Evolutionary conservation across 2,888 invertebrate genomes (phyloP).

Genomic region (Drosophila meridiana): DNA sequence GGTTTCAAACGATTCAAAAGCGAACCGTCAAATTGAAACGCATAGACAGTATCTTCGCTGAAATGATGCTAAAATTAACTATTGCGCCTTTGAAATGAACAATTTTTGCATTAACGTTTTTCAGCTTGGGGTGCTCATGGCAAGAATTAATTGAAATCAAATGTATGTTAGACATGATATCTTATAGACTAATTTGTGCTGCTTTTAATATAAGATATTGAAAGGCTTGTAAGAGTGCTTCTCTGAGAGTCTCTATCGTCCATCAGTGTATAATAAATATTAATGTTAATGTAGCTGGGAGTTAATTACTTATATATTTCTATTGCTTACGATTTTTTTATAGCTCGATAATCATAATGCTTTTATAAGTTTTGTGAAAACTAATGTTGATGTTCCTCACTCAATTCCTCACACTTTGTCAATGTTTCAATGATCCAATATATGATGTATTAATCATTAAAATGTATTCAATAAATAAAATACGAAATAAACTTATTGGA

Average conservation of each 20-base stretch:
- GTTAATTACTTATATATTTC: slow-evolving; percentile 6
- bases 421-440: neutral
- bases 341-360: neutral
- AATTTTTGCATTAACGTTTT: slow-evolving; percentile 49
- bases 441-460: neutral
- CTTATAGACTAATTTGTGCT: slow-evolving; percentile 34
- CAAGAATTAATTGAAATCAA: slow-evolving; percentile 81
- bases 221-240: slow-evolving; percentile 16
- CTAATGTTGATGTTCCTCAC: neutral
- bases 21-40: neutral
- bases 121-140: slow-evolving; percentile 34
- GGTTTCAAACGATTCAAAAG: slow-evolving; percentile 4
- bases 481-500: neutral
- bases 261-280: slow-evolving; percentile 32
- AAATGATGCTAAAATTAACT: slow-evolving; percentile 51
- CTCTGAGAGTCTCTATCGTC: slow-evolving; percentile 14
- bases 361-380: neutral
- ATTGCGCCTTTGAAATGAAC: slow-evolving; percentile 40
- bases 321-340: neutral
- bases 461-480: neutral
- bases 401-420: neutral
- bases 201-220: slow-evolving; percentile 19
- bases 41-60: neutral
- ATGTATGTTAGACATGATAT: slow-evolving; percentile 78
- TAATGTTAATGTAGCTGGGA: slow-evolving; percentile 9